These are phyloP conservation scores for Anthonomus grandis DNA, from an alignment of 1,140 invertebrate genomes.

Conservation along the genomic window DNA sequence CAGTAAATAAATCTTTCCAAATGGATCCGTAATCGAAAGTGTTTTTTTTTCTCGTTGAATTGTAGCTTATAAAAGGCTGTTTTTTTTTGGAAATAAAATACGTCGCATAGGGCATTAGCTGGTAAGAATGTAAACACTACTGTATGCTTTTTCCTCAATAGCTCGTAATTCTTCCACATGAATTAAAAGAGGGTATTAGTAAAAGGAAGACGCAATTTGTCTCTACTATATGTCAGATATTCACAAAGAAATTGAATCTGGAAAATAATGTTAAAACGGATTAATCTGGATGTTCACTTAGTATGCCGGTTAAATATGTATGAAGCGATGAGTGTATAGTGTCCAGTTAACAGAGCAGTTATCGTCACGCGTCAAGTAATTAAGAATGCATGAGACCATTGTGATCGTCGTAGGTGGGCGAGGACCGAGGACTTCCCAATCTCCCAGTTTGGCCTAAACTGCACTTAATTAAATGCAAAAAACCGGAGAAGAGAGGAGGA, in stretches of 20 bases:
- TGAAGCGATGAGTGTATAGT: no score
- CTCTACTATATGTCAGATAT: no score
- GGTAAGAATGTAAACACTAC: conserved; percentile 22
- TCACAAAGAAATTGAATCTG: no score
- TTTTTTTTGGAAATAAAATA: conserved; percentile 3
- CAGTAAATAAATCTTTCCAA: conserved; percentile 25
- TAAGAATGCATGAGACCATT: conserved; percentile 29
- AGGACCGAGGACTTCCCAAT: conserved; percentile 13
- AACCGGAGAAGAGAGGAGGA: no score
- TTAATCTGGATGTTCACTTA: no score
- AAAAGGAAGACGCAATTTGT: no score
- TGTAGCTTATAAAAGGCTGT: conserved; percentile 13
- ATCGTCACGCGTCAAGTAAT: conserved; percentile 22
- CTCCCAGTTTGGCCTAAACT: conserved; percentile 16
- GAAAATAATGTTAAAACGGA: no score
- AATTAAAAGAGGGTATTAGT: no score
- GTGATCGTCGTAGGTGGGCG: conserved; percentile 14
- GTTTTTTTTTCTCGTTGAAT: conserved; percentile 13
- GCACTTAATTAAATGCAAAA: conserved; percentile 39
- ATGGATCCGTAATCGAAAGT: conserved; percentile 18
- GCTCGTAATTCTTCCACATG: conserved; percentile 11
- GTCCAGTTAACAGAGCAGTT: conserved; percentile 17
- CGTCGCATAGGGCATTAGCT: conserved; percentile 5
- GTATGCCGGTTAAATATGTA: conserved; percentile 15
- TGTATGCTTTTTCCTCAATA: neutral